A percentile compares a stretch with the other conserved stretches of the same genome.
These are phyloP conservation scores for Tethea ocularis DNA, from an alignment of 2,888 invertebrate genomes.

Conservation along the genomic window DNA sequence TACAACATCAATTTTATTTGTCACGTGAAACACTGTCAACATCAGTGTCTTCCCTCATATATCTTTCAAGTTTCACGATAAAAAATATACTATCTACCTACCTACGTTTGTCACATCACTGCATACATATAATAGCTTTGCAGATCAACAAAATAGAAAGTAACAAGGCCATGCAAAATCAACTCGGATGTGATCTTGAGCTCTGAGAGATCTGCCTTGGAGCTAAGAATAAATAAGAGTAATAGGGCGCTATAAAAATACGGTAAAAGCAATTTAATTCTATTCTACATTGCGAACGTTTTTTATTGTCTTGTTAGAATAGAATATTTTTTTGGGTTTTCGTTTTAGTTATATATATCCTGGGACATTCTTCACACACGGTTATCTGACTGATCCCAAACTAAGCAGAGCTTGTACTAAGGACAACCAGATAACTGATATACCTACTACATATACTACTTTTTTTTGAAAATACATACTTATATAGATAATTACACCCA, in stretches of 20 bases:
- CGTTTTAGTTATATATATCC: neutral
- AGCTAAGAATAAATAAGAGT: slow-evolving; percentile 3
- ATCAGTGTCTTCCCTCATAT: neutral
- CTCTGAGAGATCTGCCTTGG: slow-evolving; percentile 5
- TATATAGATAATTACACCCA: no score
- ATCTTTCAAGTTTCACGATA: neutral
- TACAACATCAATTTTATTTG: neutral
- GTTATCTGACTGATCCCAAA: no score
- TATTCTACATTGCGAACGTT: neutral
- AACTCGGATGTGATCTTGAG: slow-evolving; percentile 35
- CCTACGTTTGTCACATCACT: neutral
- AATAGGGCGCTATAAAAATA: neutral
- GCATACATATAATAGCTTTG: slow-evolving; percentile 10
- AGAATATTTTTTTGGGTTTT: neutral
- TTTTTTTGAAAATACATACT: no score
- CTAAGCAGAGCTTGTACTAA: no score
- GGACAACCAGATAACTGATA: no score
- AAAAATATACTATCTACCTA: neutral
- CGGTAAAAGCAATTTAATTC: neutral
- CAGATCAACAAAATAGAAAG: slow-evolving; percentile 40
- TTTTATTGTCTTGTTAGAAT: neutral
- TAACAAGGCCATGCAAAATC: slow-evolving; percentile 35
- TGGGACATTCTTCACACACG: no score
- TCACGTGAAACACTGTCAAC: neutral
- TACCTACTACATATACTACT: no score